Evolutionary conservation across 2,797 vertebrate species (phyloP), one percentile per base, ranked within the genome.

Genomic region (Sebastes minor): DNA sequence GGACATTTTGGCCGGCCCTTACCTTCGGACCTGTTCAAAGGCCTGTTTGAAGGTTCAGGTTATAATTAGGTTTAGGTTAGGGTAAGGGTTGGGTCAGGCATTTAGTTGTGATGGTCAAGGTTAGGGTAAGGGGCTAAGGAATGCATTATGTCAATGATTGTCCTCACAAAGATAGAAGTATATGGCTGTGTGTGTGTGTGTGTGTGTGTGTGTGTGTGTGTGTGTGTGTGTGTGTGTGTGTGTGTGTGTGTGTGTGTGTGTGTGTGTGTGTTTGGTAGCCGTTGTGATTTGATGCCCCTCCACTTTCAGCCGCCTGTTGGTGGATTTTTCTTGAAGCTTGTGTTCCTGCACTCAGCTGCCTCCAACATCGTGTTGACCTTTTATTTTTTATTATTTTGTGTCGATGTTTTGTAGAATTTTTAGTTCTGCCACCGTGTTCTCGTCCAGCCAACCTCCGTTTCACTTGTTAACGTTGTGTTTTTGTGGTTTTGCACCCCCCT

Each of bases 401-500:
- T 73, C 38, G 56, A 75, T 57, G 28, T 84, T 72, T 74, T 65
- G 67, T 79, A 11, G 12, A 32, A 1, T n/a, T 59, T 76, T 76
- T 30, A 22, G 60, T 82, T 62, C n/a, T 67, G 22, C 46, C 32
- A 8, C 28, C 16, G 0, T 32, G 20, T 60, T 56, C 10, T 49
- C 71, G 69, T 81, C 46, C 30, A 11, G 53, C 67, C 7, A 1
- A 11, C 46, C n/a, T 71, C 2, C 25, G 35, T 73, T 65, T 79
- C 59, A 35, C 18, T 23, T 28, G 49, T 69, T 56, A 1, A 63
- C 2, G 18, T 79, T 75, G 59, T 88, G 78, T 32, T 81, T 81
- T 33, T 71, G 76, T 87, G 57, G 59, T 82, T 80, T 81, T 67
- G 79, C 73, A 61, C 35, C 33, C 61, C 57, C 79, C 4, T 1